Conservation (phyloP, 30 jellyfish, hydroid and myxozoan species). For the Morbakka virulenta region DNA sequence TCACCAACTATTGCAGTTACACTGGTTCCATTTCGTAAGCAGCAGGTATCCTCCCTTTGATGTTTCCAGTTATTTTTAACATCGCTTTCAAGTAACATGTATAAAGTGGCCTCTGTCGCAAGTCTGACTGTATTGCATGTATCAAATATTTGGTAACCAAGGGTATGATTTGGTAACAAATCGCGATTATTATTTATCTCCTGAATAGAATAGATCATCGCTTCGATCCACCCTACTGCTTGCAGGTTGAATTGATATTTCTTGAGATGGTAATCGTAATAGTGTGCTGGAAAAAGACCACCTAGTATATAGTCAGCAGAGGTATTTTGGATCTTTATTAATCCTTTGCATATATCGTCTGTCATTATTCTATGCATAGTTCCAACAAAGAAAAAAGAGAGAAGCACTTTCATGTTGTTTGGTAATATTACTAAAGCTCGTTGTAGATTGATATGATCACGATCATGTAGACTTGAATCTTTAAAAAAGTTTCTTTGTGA, state of each 20-base stretch:
- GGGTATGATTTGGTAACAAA: slow-evolving; percentile 17
- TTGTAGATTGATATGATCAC: too few relatives aligned
- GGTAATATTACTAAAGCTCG: too few relatives aligned
- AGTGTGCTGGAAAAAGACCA: slow-evolving; percentile 87
- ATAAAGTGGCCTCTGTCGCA: slow-evolving; percentile 67
- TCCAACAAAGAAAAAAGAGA: too few relatives aligned
- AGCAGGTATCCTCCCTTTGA: not conserved
- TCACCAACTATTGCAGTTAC: slow-evolving; percentile 78
- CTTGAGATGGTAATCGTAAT: slow-evolving; percentile 18
- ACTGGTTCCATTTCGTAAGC: not conserved
- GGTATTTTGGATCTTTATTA: not conserved
- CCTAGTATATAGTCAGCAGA: slow-evolving; percentile 68
- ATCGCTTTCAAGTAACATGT: slow-evolving; percentile 15
- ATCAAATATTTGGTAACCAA: slow-evolving; percentile 64
- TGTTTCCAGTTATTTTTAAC: not conserved
- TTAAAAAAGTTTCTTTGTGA: too few relatives aligned
- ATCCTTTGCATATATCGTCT: not conserved
- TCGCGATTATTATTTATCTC: slow-evolving; percentile 37
- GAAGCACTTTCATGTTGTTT: too few relatives aligned
- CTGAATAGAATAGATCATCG: slow-evolving; percentile 59
- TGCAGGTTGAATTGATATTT: slow-evolving; percentile 39
- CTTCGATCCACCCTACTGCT: slow-evolving; percentile 68
- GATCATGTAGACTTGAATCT: too few relatives aligned
- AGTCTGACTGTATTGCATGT: slow-evolving; percentile 55
- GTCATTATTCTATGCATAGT: not conserved